A percentile compares a stretch with the other conserved stretches of the same genome.
phyloP scores from a whole-genome alignment of 1,140 invertebrate genomes.

The Samia ricini region DNA sequence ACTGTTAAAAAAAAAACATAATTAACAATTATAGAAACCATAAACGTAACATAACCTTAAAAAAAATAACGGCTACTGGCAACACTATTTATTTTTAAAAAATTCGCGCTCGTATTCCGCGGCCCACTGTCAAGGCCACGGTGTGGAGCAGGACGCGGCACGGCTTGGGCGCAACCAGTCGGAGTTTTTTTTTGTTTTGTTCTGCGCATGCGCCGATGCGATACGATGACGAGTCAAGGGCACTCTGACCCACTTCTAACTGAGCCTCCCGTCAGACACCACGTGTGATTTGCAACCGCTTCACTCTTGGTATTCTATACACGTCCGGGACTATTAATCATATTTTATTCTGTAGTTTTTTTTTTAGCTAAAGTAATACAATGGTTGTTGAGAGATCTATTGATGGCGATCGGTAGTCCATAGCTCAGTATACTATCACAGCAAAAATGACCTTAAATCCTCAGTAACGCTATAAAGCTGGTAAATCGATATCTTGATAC shows the following conservation, averaged over 20 bases:
- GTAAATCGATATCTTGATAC: no score
- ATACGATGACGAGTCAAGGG: conserved; percentile 39
- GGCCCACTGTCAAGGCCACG: conserved; percentile 40
- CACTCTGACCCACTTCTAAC: conserved; percentile 52
- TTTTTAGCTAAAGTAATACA: no score
- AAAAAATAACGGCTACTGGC: not conserved
- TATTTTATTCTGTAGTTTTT: no score
- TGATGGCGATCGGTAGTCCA: no score
- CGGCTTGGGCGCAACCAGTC: conserved; percentile 37
- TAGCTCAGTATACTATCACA: no score
- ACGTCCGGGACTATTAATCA: no score
- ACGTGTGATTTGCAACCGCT: conserved; percentile 25
- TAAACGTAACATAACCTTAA: no score
- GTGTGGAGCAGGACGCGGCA: conserved; percentile 27
- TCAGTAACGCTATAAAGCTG: no score
- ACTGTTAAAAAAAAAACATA: no score
- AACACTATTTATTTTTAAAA: not conserved
- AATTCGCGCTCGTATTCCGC: conserved; percentile 19
- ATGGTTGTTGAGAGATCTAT: no score
- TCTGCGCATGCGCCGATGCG: conserved; percentile 11
- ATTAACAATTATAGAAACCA: no score
- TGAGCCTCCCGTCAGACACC: conserved; percentile 39
- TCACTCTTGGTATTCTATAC: not conserved
- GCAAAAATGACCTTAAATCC: no score
- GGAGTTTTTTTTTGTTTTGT: conserved; percentile 12